phyloP scores from a whole-genome alignment of 2,888 invertebrate species.

The Slavum lentiscoides region DNA sequence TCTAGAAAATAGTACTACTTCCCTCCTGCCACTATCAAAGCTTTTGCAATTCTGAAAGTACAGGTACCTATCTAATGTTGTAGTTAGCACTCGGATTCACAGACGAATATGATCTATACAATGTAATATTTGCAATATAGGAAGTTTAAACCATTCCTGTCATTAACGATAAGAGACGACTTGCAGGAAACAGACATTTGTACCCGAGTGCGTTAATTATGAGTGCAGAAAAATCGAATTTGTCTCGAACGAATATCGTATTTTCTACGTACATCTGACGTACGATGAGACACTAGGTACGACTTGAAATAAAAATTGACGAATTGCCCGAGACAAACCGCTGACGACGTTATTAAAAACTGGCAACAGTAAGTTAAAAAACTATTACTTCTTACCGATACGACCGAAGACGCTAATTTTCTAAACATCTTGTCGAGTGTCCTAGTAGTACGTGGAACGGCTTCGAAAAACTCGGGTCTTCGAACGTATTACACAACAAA shows the following conservation, averaged over 20 bases:
- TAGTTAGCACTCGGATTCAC: too few species aligned
- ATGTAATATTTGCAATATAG: background rate
- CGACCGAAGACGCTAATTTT: slow-evolving; percentile 21
- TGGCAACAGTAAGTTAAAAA: background rate
- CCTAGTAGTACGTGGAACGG: too few species aligned
- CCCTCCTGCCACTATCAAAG: background rate
- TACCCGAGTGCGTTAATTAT: background rate
- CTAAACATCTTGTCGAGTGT: slow-evolving; percentile 23
- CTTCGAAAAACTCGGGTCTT: too few species aligned
- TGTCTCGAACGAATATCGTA: too few species aligned
- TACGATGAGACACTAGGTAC: too few species aligned
- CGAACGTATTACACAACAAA: too few species aligned
- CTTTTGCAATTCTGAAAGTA: background rate
- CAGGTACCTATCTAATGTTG: too few species aligned
- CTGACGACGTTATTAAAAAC: background rate
- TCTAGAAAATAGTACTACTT: background rate
- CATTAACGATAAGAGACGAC: background rate
- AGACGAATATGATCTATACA: too few species aligned
- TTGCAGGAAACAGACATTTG: too few species aligned
- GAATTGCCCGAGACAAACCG: background rate
- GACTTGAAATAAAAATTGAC: background rate
- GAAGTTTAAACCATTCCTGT: too few species aligned
- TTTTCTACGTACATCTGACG: too few species aligned
- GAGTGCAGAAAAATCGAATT: too few species aligned
- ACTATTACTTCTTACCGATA: background rate